phyloP scores from a whole-genome alignment of 1,140 invertebrate genomes.

The Magallana ariakensis region DNA sequence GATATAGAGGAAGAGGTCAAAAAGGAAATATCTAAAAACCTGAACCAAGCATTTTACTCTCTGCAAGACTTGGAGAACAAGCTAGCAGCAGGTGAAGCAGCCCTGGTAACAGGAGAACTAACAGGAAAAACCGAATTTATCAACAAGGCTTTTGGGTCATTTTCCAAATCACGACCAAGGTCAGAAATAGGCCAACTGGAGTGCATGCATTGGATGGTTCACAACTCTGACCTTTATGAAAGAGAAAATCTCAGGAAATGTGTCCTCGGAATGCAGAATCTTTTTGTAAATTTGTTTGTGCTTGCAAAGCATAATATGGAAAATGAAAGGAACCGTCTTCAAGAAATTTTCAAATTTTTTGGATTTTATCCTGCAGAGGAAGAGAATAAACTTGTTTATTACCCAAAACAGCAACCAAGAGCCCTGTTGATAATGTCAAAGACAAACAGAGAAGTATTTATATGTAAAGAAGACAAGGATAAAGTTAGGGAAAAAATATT shows the following conservation, averaged over 20 bases:
- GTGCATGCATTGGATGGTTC: slow-evolving; percentile 59
- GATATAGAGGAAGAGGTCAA: slow-evolving; percentile 15
- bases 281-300: slow-evolving; percentile 55
- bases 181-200: slow-evolving; percentile 57
- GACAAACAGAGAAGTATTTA: slow-evolving; percentile 43
- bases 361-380: slow-evolving; percentile 53
- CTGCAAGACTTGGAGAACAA: slow-evolving; percentile 46
- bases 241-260: slow-evolving; percentile 39
- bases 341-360: slow-evolving; percentile 63
- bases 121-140: slow-evolving; percentile 47
- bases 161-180: slow-evolving; percentile 44
- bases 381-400: slow-evolving; percentile 47
- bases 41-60: slow-evolving; percentile 41
- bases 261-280: slow-evolving; percentile 54
- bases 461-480: slow-evolving; percentile 38
- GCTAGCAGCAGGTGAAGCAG: slow-evolving; percentile 48
- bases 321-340: slow-evolving; percentile 42
- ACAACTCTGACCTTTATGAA: slow-evolving; percentile 9
- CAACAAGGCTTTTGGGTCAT: slow-evolving; percentile 53
- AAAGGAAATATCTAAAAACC: slow-evolving; percentile 29
- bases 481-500: slow-evolving; percentile 48
- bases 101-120: slow-evolving; percentile 49
- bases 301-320: slow-evolving; percentile 44
- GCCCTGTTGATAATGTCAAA: slow-evolving; percentile 53
- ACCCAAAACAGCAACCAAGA: slow-evolving; percentile 61